These are phyloP conservation scores for Melolontha melolontha DNA, from an alignment of 2,888 invertebrate genomes.

Conservation along the genomic window DNA sequence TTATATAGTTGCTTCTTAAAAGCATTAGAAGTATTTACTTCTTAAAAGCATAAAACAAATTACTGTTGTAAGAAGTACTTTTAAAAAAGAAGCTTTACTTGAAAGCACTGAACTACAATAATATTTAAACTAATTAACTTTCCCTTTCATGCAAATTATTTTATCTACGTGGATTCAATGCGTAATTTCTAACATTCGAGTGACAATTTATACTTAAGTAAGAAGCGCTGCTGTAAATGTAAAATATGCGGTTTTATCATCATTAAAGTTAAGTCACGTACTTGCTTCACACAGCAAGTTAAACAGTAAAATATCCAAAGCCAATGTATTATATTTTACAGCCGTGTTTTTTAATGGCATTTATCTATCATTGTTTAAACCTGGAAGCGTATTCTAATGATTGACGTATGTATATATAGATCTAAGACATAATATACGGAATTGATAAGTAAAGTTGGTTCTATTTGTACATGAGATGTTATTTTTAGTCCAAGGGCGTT, in stretches of 20 bases:
- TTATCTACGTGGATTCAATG: background rate
- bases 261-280: slow-evolving; percentile 32
- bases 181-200: background rate
- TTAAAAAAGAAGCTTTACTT: no score
- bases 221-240: background rate
- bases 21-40: no score
- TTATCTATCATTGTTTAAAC: background rate
- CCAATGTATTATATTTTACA: slow-evolving; percentile 17
- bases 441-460: no score
- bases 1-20: no score
- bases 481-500: no score
- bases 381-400: background rate
- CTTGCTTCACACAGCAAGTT: slow-evolving; percentile 10
- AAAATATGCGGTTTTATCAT: slow-evolving; percentile 12
- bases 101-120: no score
- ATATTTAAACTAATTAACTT: no score
- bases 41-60: no score
- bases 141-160: background rate
- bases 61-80: no score
- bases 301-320: slow-evolving; percentile 22
- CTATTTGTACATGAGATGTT: no score
- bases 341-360: slow-evolving; percentile 1
- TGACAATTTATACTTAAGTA: background rate
- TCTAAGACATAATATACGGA: no score
- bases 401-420: no score